Evolutionary conservation across 2,113 vertebrate species (phyloP).

Genomic region (Craseonycteris thonglongyai): DNA sequence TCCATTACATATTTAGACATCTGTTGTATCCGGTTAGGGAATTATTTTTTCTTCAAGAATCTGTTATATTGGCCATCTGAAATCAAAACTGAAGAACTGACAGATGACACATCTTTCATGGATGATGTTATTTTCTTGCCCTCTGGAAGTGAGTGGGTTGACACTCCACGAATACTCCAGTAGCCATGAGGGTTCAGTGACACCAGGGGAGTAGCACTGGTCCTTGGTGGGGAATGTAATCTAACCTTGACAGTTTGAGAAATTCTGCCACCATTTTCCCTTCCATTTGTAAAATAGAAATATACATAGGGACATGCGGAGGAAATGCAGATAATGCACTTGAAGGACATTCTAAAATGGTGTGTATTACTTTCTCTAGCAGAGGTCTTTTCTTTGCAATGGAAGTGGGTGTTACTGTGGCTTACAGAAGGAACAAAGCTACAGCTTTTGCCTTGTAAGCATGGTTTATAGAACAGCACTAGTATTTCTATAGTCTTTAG

Average conservation of each 20-base stretch:
- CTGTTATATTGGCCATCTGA: constrained; percentile 6
- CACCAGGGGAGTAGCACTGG: background rate
- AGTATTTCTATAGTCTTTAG: background rate
- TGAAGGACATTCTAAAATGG: background rate
- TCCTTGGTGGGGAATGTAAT: background rate
- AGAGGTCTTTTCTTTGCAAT: background rate
- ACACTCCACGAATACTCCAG: background rate
- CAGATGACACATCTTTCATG: background rate
- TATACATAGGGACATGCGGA: background rate
- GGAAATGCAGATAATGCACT: background rate
- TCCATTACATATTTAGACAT: constrained; percentile 20
- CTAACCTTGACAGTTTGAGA: background rate
- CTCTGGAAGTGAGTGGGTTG: background rate
- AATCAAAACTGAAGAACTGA: constrained; percentile 25
- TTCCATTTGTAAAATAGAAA: background rate
- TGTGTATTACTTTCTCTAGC: background rate
- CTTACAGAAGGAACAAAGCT: background rate
- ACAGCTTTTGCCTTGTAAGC: background rate
- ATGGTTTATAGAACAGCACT: background rate
- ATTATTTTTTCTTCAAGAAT: constrained; percentile 6
- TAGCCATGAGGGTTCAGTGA: background rate
- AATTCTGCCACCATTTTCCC: background rate
- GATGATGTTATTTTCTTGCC: constrained; percentile 29
- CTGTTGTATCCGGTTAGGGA: background rate
- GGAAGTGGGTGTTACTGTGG: background rate